phyloP scores from a whole-genome alignment of 2,113 vertebrate genomes.

The Nothoprocta pentlandii region DNA sequence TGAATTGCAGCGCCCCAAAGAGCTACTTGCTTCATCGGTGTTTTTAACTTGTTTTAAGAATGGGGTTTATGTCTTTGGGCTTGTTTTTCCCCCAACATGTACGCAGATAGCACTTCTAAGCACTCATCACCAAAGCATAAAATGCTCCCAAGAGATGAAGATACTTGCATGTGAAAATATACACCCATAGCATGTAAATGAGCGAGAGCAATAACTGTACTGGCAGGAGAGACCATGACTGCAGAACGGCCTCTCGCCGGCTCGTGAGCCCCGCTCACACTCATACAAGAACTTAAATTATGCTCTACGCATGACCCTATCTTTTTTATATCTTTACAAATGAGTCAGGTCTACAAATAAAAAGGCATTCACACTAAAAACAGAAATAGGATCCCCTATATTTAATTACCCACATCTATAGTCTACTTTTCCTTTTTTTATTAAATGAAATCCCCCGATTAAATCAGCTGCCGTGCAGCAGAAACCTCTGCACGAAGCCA shows the following conservation, averaged over 20 bases:
- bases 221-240: neutral
- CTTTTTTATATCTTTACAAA: neutral
- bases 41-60: neutral
- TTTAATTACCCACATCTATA: neutral
- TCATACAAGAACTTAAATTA: neutral
- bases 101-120: neutral
- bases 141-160: neutral
- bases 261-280: neutral
- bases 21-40: neutral
- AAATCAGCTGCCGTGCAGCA: neutral
- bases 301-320: neutral
- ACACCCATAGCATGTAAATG: neutral
- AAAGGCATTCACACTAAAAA: slow-evolving; percentile 32
- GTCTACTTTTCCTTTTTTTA: slow-evolving; percentile 32
- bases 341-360: slow-evolving; percentile 43
- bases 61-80: neutral
- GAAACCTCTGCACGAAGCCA: neutral
- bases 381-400: neutral
- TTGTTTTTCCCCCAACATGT: neutral
- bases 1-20: neutral
- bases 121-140: neutral
- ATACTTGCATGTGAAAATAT: neutral
- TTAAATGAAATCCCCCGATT: neutral
- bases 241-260: neutral
- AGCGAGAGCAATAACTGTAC: neutral